Conservation (phyloP, 2,113 vertebrate species). For the Pomatostomus ruficeps region DNA sequence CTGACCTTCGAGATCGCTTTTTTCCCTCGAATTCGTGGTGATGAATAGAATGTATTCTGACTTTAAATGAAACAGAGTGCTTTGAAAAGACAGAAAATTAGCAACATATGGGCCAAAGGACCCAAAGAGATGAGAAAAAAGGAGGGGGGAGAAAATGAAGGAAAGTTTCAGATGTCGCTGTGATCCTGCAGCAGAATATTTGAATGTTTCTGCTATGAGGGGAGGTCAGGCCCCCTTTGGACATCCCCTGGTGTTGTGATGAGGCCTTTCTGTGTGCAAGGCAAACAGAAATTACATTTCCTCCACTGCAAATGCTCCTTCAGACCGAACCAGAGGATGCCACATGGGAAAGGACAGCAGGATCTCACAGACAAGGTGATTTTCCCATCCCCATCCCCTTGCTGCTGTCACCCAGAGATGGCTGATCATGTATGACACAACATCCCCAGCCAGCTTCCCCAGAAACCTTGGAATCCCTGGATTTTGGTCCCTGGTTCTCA, state of each 20-base stretch:
- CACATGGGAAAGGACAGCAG: background rate
- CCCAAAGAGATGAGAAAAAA: slow-evolving; percentile 53
- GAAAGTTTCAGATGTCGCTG: slow-evolving; percentile 56
- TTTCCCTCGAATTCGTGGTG: slow-evolving; percentile 36
- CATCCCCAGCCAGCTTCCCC: background rate
- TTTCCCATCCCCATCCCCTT: background rate
- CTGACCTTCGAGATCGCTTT: slow-evolving; percentile 55
- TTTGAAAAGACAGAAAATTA: slow-evolving; percentile 77
- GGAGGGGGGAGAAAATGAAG: slow-evolving; percentile 17
- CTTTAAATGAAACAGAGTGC: slow-evolving; percentile 61
- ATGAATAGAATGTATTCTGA: slow-evolving; percentile 67
- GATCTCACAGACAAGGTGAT: background rate
- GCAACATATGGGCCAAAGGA: slow-evolving; percentile 67
- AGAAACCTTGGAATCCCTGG: background rate
- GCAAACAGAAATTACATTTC: background rate
- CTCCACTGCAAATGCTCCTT: background rate
- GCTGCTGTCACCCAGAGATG: background rate
- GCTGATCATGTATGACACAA: accelerated
- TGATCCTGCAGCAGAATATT: slow-evolving; percentile 21
- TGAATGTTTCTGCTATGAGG: background rate
- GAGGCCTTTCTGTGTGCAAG: background rate
- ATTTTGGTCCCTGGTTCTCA: background rate
- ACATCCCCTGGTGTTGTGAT: background rate
- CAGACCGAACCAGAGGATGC: accelerated
- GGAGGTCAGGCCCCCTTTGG: background rate